These are phyloP conservation scores for Phenacoccus solenopsis DNA, from an alignment of 1,140 invertebrate species.

Conservation along the genomic window DNA sequence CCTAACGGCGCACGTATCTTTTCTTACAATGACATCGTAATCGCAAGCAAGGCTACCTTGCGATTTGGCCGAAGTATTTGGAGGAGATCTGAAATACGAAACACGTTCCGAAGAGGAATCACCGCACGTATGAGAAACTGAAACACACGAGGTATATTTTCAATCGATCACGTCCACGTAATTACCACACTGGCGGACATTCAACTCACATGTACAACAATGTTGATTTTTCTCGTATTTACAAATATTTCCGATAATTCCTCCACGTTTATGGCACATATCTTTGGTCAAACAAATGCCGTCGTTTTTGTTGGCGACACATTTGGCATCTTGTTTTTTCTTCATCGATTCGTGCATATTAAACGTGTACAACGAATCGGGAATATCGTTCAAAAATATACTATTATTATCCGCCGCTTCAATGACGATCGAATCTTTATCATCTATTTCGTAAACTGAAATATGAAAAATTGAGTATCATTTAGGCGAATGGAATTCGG, in stretches of 20 bases:
- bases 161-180: neutral
- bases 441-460: neutral
- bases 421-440: neutral
- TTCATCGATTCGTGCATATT: neutral
- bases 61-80: constrained; percentile 28
- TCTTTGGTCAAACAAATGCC: constrained; percentile 10
- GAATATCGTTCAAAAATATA: neutral
- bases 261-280: constrained; percentile 7
- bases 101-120: constrained; percentile 28
- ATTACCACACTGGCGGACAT: neutral
- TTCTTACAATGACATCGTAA: constrained; percentile 30
- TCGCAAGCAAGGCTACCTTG: constrained; percentile 33
- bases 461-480: neutral
- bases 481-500: neutral
- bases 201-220: constrained; percentile 9
- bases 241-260: constrained; percentile 7
- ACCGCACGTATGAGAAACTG: constrained; percentile 32
- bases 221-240: constrained; percentile 8
- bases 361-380: neutral
- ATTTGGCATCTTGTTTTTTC: neutral
- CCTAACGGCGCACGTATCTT: constrained; percentile 32
- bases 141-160: neutral
- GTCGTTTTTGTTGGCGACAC: neutral
- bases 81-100: constrained; percentile 31
- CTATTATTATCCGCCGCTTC: neutral